Evolutionary conservation across 2,797 vertebrate species (phyloP).

Genomic region (Pitangus sulphuratus): DNA sequence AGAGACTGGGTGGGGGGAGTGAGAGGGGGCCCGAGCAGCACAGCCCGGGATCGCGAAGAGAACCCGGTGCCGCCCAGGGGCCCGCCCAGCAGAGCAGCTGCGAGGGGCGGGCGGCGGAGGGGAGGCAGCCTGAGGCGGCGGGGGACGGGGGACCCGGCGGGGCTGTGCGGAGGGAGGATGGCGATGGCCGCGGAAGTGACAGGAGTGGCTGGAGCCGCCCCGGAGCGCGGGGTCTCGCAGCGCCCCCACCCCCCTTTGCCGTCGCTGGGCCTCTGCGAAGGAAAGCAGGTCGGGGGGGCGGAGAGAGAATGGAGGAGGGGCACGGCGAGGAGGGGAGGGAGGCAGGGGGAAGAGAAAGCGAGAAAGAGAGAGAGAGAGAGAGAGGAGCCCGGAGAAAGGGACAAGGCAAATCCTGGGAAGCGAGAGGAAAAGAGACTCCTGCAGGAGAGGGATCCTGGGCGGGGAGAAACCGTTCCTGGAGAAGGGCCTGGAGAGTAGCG

Average conservation of each 20-base stretch:
- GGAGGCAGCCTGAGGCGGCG: neutral
- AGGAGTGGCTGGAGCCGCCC: neutral
- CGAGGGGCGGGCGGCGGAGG: neutral
- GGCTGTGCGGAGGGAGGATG: neutral
- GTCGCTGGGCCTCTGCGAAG: neutral
- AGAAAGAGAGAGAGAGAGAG: neutral
- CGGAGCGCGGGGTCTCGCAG: neutral
- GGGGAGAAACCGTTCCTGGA: neutral
- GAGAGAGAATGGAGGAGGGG: constrained; percentile 2
- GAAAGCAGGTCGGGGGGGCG: neutral
- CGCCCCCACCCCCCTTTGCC: neutral
- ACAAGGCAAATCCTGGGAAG: neutral
- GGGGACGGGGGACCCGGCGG: no score
- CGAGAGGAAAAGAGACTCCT: neutral
- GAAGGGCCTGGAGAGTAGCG: neutral
- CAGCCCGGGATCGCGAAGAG: neutral
- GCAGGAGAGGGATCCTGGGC: neutral
- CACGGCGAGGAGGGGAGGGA: neutral
- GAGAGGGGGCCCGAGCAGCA: neutral
- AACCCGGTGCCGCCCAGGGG: neutral
- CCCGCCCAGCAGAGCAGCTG: neutral
- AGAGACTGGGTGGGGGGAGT: neutral
- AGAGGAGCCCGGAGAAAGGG: neutral
- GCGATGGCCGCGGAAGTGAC: neutral
- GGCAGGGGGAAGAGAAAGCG: neutral